Percentiles rank a stretch among this genome's conserved stretches.
Evolutionary conservation across 1,140 invertebrate species (phyloP).

Genomic region (Chlorops oryzae): DNA sequence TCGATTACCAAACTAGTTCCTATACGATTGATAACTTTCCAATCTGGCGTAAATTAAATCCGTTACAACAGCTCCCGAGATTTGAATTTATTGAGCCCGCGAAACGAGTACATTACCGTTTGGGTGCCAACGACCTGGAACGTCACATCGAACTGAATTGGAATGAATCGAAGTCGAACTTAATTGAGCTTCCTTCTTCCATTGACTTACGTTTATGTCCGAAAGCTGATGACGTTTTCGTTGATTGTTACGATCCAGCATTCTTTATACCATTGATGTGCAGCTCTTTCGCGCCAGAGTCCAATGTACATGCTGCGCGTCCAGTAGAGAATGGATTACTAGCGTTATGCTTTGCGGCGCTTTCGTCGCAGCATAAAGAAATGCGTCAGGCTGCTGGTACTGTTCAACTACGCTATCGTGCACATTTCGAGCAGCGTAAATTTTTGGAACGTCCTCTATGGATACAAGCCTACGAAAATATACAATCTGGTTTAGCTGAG

Average conservation of each 20-base stretch:
- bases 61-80: slow-evolving; percentile 29
- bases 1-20: slow-evolving; percentile 57
- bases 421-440: slow-evolving; percentile 45
- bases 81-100: slow-evolving; percentile 27
- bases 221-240: slow-evolving; percentile 29
- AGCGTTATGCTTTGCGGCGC: slow-evolving; percentile 54
- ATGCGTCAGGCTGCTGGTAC: slow-evolving; percentile 57
- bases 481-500: slow-evolving; percentile 50
- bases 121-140: slow-evolving; percentile 35
- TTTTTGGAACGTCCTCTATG: slow-evolving; percentile 49
- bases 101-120: slow-evolving; percentile 13
- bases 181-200: neutral
- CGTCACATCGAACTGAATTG: slow-evolving; percentile 26
- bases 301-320: slow-evolving; percentile 55
- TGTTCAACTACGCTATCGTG: slow-evolving; percentile 57
- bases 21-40: slow-evolving; percentile 67
- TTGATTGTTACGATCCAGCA: slow-evolving; percentile 60
- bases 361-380: slow-evolving; percentile 54
- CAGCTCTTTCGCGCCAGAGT: slow-evolving; percentile 52
- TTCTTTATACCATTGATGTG: slow-evolving; percentile 64
- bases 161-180: slow-evolving; percentile 16
- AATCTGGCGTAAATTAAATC: slow-evolving; percentile 37
- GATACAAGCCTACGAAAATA: slow-evolving; percentile 47
- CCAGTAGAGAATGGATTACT: slow-evolving; percentile 59
- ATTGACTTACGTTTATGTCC: slow-evolving; percentile 33